Percentiles rank a stretch among this genome's conserved stretches.
Conservation (phyloP, 2,797 vertebrate species). For the Gymnocypris eckloni region DNA sequence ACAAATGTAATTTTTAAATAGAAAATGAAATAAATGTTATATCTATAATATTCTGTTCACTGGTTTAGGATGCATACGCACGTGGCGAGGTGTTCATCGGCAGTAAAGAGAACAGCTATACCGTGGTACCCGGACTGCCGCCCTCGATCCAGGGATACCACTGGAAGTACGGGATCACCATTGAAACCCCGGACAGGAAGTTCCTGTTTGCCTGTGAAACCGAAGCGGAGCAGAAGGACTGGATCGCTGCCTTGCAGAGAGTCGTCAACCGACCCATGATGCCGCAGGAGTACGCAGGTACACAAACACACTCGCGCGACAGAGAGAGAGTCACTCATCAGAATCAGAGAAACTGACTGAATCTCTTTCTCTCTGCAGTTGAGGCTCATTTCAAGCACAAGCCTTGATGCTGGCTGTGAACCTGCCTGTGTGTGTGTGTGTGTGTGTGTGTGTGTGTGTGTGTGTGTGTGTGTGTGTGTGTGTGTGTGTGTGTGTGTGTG, state of each 20-base stretch:
- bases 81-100: conserved; percentile 97
- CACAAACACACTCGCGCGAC: background rate
- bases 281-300: conserved; percentile 97
- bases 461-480: background rate
- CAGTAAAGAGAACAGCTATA: conserved; percentile 94
- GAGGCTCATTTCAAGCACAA: conserved; percentile 99
- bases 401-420: conserved; percentile 78
- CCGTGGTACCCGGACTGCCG: conserved; percentile 89
- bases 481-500: background rate
- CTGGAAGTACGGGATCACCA: conserved; percentile 94
- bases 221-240: conserved; percentile 88
- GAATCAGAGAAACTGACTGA: background rate
- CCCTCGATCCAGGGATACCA: conserved; percentile 88
- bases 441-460: background rate
- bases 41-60: too few relatives aligned
- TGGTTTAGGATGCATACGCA: conserved; percentile 89
- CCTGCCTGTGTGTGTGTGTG: background rate
- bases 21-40: background rate
- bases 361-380: conserved; percentile 78
- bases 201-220: conserved; percentile 97
- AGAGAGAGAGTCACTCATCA: background rate
- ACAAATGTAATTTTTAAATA: too few relatives aligned
- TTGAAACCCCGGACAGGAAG: conserved; percentile 92
- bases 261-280: conserved; percentile 95
- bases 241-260: conserved; percentile 90